A percentile compares a stretch with the other conserved stretches of the same genome.
Conservation (phyloP, 30 jellyfish, hydroid and myxozoan genomes). For the Nemopilema nomurai region DNA sequence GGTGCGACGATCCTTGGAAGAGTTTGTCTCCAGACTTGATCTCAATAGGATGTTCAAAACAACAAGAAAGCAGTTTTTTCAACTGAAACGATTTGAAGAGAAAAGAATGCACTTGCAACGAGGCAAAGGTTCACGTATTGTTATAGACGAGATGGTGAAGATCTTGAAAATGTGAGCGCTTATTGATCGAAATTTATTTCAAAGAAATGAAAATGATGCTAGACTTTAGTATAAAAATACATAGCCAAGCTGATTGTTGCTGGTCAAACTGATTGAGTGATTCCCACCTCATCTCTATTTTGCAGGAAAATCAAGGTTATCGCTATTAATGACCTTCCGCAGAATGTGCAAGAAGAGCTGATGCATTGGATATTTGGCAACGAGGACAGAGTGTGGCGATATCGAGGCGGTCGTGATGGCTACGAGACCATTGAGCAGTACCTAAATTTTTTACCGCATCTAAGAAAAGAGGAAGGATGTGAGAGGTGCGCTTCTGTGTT, state of each 20-base stretch:
- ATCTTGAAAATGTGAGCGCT: slow-evolving; percentile 34
- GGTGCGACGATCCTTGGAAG: neutral
- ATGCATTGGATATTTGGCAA: slow-evolving; percentile 89
- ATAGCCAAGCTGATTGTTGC: too few species aligned
- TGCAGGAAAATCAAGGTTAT: slow-evolving; percentile 23
- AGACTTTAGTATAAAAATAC: neutral
- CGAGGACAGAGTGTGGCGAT: slow-evolving; percentile 94
- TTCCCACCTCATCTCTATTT: neutral
- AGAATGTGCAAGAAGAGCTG: slow-evolving; percentile 68
- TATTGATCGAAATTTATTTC: neutral
- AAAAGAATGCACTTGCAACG: neutral
- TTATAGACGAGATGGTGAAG: neutral
- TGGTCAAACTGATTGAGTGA: neutral
- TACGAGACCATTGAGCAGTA: slow-evolving; percentile 80
- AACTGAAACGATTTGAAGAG: slow-evolving; percentile 54
- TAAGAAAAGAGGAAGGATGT: slow-evolving; percentile 7
- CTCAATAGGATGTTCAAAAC: slow-evolving; percentile 18
- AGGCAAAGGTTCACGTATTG: neutral
- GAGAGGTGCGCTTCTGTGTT: neutral
- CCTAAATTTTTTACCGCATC: slow-evolving; percentile 58
- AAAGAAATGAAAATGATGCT: neutral
- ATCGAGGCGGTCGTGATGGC: slow-evolving; percentile 94
- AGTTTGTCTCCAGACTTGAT: slow-evolving; percentile 39
- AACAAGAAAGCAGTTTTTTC: slow-evolving; percentile 65
- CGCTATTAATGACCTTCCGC: slow-evolving; percentile 43